A percentile compares a stretch with the other conserved stretches of the same genome.
Conservation (phyloP, 1,140 invertebrate species). For the Ips typographus region DNA sequence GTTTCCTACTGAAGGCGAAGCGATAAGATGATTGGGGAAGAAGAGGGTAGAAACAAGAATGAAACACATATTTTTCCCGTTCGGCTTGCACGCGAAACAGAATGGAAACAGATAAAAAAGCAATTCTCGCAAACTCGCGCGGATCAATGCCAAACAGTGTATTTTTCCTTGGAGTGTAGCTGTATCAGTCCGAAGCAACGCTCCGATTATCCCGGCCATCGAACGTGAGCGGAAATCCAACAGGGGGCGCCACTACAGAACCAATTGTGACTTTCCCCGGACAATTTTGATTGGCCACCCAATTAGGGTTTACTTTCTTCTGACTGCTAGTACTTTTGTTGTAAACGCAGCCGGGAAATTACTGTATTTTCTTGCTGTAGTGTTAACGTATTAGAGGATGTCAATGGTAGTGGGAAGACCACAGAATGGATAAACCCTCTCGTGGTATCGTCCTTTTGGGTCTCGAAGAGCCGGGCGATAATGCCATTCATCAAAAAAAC, state of each 20-base stretch:
- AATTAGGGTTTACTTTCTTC: neutral
- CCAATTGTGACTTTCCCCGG: slow-evolving; percentile 4
- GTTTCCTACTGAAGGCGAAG: too few species aligned
- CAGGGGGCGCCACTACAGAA: slow-evolving; percentile 23
- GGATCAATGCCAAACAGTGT: slow-evolving; percentile 37
- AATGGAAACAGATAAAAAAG: slow-evolving; percentile 33
- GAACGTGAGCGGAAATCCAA: slow-evolving; percentile 49
- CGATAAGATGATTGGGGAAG: neutral
- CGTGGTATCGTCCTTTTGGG: slow-evolving; percentile 4
- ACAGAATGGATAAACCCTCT: too few species aligned
- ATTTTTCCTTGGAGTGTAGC: slow-evolving; percentile 35
- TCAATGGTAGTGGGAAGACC: too few species aligned
- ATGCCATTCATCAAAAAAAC: slow-evolving; percentile 52
- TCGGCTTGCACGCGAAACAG: neutral
- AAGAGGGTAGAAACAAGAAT: neutral
- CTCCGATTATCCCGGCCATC: slow-evolving; percentile 48
- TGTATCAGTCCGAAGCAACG: slow-evolving; percentile 34
- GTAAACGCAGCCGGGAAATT: too few species aligned
- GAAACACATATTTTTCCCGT: slow-evolving; percentile 5
- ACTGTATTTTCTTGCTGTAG: neutral
- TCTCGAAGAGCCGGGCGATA: slow-evolving; percentile 40
- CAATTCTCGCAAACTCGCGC: slow-evolving; percentile 31
- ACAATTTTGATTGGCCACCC: neutral
- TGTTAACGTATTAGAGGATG: neutral
- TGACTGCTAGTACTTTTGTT: neutral